A percentile compares a stretch with the other conserved stretches of the same genome.
These are phyloP conservation scores for Tangara arthus DNA, from an alignment of 2,797 vertebrate species.

Conservation along the genomic window DNA sequence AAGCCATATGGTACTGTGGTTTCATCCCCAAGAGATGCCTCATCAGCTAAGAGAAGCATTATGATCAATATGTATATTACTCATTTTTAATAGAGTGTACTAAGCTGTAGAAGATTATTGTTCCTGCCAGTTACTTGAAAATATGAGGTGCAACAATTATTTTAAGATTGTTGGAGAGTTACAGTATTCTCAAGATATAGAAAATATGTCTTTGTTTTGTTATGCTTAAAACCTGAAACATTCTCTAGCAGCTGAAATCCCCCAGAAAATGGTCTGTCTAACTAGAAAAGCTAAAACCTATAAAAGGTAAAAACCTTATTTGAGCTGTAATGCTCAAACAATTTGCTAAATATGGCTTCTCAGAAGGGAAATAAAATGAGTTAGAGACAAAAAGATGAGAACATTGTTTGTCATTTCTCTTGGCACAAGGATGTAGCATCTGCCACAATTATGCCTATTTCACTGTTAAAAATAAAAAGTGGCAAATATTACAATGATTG, in stretches of 20 bases:
- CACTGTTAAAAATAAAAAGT: slow-evolving; percentile 22
- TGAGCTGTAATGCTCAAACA: not conserved
- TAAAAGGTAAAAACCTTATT: slow-evolving; percentile 13
- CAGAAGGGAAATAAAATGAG: not conserved
- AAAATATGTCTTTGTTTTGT: slow-evolving; percentile 41
- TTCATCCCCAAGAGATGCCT: slow-evolving; percentile 60
- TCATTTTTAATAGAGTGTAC: slow-evolving; percentile 48
- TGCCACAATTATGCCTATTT: not conserved
- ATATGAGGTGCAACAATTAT: slow-evolving; percentile 59
- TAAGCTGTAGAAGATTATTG: slow-evolving; percentile 63
- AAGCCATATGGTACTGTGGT: slow-evolving; percentile 56
- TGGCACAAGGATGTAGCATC: not conserved
- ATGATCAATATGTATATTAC: slow-evolving; percentile 55
- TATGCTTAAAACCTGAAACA: slow-evolving; percentile 23
- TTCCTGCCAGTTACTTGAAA: slow-evolving; percentile 51
- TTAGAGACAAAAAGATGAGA: not conserved
- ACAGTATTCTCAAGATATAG: slow-evolving; percentile 43
- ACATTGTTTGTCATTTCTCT: not conserved
- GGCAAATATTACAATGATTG: not conserved
- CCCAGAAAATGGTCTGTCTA: not conserved
- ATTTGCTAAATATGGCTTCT: slow-evolving; percentile 20
- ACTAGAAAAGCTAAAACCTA: slow-evolving; percentile 9
- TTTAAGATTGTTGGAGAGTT: slow-evolving; percentile 50
- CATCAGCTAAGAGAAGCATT: slow-evolving; percentile 55
- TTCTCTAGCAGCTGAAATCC: slow-evolving; percentile 6